phyloP scores from a whole-genome alignment of 2,797 vertebrate species.

The Tympanoctomys barrerae region DNA sequence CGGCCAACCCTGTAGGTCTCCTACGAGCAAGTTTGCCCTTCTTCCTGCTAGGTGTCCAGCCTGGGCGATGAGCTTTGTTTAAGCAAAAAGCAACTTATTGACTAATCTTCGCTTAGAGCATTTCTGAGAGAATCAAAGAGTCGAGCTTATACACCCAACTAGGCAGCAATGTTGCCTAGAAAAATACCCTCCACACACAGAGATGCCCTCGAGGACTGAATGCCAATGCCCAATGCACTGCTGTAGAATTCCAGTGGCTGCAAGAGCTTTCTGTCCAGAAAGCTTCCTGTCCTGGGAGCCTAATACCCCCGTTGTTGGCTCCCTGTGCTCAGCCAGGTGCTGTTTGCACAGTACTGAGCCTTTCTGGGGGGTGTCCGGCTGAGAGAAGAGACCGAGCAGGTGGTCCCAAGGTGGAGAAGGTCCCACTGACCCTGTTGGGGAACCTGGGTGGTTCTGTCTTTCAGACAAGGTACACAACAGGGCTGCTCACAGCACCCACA shows the following conservation, averaged over 20 bases:
- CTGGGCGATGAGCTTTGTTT: not conserved
- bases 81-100: not conserved
- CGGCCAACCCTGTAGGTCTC: not conserved
- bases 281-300: not conserved
- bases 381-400: not conserved
- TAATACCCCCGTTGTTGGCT: too few relatives aligned
- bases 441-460: not conserved
- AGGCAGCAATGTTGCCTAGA: not conserved
- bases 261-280: not conserved
- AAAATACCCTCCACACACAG: not conserved
- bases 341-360: not conserved
- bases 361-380: not conserved
- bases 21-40: not conserved
- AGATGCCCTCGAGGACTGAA: not conserved
- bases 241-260: not conserved
- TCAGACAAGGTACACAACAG: not conserved
- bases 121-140: not conserved
- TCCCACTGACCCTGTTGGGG: not conserved
- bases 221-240: not conserved
- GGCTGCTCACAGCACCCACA: fast-evolving
- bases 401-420: not conserved
- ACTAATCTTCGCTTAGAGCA: not conserved
- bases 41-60: not conserved
- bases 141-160: not conserved
- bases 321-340: not conserved